phyloP scores from a whole-genome alignment of 2,113 vertebrate genomes.

The Ameiurus melas region DNA sequence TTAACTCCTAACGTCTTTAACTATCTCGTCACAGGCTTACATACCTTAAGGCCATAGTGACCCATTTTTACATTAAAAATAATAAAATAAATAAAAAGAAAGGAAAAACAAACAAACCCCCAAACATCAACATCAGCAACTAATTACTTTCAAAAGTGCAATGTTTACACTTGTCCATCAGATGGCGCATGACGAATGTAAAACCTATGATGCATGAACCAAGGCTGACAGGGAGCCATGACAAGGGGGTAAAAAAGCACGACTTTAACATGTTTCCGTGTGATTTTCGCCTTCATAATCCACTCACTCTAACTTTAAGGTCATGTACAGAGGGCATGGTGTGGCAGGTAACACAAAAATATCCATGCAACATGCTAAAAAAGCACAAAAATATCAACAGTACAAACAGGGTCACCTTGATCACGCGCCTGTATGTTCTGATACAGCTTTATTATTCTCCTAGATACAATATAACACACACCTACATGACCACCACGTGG shows the following conservation, averaged over 20 bases:
- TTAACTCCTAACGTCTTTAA: not conserved
- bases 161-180: conserved; percentile 6
- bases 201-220: conserved; percentile 24
- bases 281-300: not conserved
- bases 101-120: not conserved
- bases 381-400: not conserved
- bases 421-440: not conserved
- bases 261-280: conserved; percentile 4
- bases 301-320: not conserved
- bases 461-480: not conserved
- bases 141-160: not conserved
- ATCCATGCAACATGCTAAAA: not conserved
- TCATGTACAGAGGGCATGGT: not conserved
- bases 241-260: not conserved
- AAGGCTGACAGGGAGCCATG: conserved; percentile 24
- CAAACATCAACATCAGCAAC: too few relatives aligned
- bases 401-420: conserved; percentile 36
- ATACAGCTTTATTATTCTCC: not conserved
- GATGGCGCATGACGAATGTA: conserved; percentile 52
- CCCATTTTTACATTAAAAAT: not conserved
- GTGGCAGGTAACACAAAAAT: not conserved
- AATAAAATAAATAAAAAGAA: not conserved
- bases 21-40: not conserved
- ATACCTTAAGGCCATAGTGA: not conserved
- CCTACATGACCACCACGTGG: not conserved